Conservation (phyloP, 2,797 vertebrate species). For the Galaxias olidus region DNA sequence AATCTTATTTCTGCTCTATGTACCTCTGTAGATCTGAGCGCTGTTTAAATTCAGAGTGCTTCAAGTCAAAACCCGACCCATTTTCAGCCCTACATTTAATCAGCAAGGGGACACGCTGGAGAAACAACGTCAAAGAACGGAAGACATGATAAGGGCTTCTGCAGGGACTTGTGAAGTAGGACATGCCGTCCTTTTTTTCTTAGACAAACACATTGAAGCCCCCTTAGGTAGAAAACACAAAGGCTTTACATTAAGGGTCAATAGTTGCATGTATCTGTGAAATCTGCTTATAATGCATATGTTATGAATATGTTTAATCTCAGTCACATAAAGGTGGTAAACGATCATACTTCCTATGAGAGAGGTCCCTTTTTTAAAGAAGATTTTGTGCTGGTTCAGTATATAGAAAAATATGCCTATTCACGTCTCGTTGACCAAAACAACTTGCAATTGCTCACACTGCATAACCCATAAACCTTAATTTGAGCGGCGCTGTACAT, state of each 20-base stretch:
- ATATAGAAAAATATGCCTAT: neutral
- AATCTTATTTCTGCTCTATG: neutral
- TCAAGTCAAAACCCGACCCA: slow-evolving; percentile 20
- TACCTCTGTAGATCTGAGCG: neutral
- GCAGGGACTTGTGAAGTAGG: slow-evolving; percentile 38
- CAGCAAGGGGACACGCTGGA: slow-evolving; percentile 15
- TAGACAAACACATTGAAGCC: slow-evolving; percentile 1
- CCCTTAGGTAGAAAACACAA: neutral
- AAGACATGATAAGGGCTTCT: slow-evolving; percentile 20
- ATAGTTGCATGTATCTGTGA: no score
- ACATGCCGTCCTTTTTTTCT: slow-evolving; percentile 19
- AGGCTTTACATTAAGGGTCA: neutral
- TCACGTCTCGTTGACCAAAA: neutral
- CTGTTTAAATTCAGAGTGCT: slow-evolving; percentile 3
- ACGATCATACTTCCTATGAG: no score
- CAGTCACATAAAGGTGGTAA: no score
- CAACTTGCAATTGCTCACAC: neutral
- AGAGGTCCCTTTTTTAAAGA: no score
- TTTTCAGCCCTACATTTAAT: slow-evolving; percentile 28
- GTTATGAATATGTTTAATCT: no score
- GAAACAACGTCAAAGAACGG: slow-evolving; percentile 9
- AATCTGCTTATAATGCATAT: no score
- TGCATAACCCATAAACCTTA: neutral
- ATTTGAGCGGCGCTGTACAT: neutral
- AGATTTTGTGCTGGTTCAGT: no score